Conservation (phyloP, 1,140 invertebrate species). For the Apis cerana region DNA sequence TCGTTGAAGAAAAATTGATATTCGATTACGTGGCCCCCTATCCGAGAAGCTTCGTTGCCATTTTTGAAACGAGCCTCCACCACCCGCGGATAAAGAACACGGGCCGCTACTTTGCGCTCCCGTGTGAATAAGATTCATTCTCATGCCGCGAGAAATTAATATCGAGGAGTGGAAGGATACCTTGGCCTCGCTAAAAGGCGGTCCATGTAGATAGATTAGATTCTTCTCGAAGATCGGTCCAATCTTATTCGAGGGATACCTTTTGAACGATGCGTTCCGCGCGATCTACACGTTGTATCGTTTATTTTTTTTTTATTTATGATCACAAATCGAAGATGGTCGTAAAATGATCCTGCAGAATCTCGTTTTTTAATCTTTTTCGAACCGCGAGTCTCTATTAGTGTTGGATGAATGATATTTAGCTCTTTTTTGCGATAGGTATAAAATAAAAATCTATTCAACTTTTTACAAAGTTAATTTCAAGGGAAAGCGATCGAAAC, state of each 20-base stretch:
- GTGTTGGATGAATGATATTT: too few relatives aligned
- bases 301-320: slow-evolving; percentile 37
- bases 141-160: slow-evolving; percentile 24
- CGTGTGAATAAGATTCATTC: slow-evolving; percentile 69
- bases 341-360: too few relatives aligned
- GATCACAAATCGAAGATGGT: neutral
- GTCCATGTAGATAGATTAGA: slow-evolving; percentile 69
- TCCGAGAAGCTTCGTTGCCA: slow-evolving; percentile 8
- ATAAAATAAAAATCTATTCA: too few relatives aligned
- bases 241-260: slow-evolving; percentile 12
- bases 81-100: slow-evolving; percentile 39
- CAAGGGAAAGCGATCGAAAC: too few relatives aligned
- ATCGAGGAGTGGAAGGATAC: slow-evolving; percentile 5
- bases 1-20: slow-evolving; percentile 56
- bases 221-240: slow-evolving; percentile 44
- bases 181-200: slow-evolving; percentile 62
- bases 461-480: too few relatives aligned
- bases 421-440: too few relatives aligned
- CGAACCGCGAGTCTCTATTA: too few relatives aligned
- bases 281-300: slow-evolving; percentile 31
- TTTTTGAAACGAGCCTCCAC: neutral
- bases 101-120: slow-evolving; percentile 60
- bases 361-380: too few relatives aligned
- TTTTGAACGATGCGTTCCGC: slow-evolving; percentile 17
- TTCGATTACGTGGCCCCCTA: slow-evolving; percentile 33